A percentile compares a stretch with the other conserved stretches of the same genome.
Conservation (phyloP, 1,140 invertebrate species). For the Acromyrmex charruanus region DNA sequence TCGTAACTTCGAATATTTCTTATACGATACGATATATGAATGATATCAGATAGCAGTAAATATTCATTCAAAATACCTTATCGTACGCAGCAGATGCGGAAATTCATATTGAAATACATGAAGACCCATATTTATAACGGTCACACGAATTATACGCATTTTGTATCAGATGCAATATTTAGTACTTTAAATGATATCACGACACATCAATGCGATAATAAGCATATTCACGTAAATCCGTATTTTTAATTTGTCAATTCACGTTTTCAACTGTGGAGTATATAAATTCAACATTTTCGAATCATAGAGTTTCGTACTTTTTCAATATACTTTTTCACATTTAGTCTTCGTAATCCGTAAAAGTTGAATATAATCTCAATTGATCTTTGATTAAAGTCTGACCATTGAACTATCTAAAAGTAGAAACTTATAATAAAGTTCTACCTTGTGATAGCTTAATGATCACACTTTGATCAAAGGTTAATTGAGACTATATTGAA, state of each 20-base stretch:
- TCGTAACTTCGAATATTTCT: slow-evolving; percentile 29
- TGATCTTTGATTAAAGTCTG: background rate
- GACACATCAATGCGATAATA: background rate
- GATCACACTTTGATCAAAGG: background rate
- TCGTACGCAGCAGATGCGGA: background rate
- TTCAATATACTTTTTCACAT: background rate
- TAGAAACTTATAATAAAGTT: background rate
- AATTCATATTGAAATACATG: background rate
- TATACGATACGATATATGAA: slow-evolving; percentile 32
- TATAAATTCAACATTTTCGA: background rate
- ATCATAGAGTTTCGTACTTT: background rate
- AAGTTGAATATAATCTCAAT: background rate
- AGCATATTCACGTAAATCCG: background rate
- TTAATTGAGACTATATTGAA: background rate
- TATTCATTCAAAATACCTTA: slow-evolving; percentile 1
- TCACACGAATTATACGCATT: background rate
- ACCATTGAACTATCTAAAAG: background rate
- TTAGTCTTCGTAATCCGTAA: background rate
- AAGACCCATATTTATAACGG: background rate
- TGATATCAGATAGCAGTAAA: slow-evolving; percentile 41
- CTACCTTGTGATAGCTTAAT: background rate
- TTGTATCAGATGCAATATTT: background rate
- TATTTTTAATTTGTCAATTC: background rate
- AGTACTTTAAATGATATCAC: background rate
- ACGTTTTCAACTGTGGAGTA: background rate